Evolutionary conservation across 2,888 invertebrate species (phyloP).

Genomic region (Stenolophus ochropezus): DNA sequence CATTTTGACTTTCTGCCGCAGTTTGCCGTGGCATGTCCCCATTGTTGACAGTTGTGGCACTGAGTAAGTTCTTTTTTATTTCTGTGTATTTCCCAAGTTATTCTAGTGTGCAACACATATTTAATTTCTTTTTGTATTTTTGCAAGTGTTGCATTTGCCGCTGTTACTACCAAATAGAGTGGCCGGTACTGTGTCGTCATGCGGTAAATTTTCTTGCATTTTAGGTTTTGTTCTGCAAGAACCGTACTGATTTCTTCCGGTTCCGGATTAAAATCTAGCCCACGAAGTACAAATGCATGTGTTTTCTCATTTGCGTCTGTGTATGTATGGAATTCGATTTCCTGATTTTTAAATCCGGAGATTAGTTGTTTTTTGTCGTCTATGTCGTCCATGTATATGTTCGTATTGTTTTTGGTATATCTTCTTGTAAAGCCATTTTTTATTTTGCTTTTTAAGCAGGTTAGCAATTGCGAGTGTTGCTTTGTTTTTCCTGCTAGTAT

Average conservation of each 20-base stretch:
- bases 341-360: not conserved
- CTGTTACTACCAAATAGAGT: not conserved
- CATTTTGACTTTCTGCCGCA: not conserved
- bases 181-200: not conserved
- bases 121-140: not conserved
- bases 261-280: not conserved
- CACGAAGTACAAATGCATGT: not conserved
- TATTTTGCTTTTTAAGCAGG: not conserved
- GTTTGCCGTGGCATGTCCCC: slow-evolving; percentile 9
- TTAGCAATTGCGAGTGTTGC: not conserved
- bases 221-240: not conserved
- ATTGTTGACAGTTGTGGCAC: not conserved
- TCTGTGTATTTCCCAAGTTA: not conserved
- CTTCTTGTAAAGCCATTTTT: not conserved
- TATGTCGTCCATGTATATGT: not conserved
- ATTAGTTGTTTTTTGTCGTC: not conserved
- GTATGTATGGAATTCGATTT: not conserved
- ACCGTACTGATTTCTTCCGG: not conserved
- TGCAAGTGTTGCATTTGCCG: not conserved
- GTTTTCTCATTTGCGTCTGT: not conserved
- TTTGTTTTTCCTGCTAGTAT: not conserved
- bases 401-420: not conserved
- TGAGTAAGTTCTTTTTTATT: not conserved
- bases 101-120: not conserved
- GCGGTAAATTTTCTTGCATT: not conserved